A percentile compares a stretch with the other conserved stretches of the same genome.
Conservation (phyloP, 2,113 vertebrate genomes). For the Cricetomys ansorgei region DNA sequence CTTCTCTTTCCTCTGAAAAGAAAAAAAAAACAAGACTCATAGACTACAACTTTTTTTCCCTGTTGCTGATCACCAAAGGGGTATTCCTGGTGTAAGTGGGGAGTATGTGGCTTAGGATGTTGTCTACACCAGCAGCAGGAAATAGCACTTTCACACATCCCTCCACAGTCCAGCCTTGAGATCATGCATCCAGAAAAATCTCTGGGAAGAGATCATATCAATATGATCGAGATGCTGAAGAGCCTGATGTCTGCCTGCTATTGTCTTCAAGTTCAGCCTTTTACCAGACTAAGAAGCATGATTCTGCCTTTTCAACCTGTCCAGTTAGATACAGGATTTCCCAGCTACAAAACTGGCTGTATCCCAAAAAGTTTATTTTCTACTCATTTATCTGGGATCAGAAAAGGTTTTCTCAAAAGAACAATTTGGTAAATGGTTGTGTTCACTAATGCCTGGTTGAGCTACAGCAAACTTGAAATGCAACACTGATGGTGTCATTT, state of each 20-base stretch:
- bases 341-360: slow-evolving; percentile 32
- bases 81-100: neutral
- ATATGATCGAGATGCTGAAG: neutral
- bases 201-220: neutral
- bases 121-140: neutral
- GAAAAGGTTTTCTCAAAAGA: slow-evolving; percentile 56
- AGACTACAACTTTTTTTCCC: slow-evolving; percentile 42
- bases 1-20: slow-evolving; percentile 69
- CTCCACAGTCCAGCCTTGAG: neutral
- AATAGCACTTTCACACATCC: neutral
- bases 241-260: neutral
- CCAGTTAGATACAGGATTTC: neutral
- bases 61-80: slow-evolving; percentile 20
- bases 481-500: neutral
- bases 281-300: neutral
- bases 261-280: neutral
- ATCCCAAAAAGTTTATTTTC: slow-evolving; percentile 58
- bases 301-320: slow-evolving; percentile 9
- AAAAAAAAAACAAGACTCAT: neutral
- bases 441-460: neutral
- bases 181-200: neutral
- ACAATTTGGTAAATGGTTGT: neutral
- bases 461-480: slow-evolving; percentile 18
- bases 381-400: slow-evolving; percentile 59
- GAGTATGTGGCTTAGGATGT: neutral